Base-by-base conservation (phyloP, 1,140 invertebrate genomes). In the Aporrectodea caliginosa region DNA sequence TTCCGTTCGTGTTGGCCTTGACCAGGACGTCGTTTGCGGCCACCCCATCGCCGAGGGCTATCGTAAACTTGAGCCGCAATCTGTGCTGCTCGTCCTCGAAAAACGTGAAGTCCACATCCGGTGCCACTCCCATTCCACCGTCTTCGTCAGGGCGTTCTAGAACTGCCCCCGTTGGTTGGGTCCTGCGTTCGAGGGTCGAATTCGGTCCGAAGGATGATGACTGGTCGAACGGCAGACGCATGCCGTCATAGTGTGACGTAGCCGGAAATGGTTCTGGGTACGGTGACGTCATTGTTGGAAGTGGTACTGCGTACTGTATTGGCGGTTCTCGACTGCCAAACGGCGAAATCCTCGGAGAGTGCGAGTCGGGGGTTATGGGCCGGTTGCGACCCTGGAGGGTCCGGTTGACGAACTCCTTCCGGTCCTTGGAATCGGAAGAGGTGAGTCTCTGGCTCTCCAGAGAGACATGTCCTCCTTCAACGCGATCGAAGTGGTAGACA, bases 1-100 rank as follows among this genome's bases (percentile, higher is more conserved):
- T 79, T 1, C 78, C 78, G 68, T 27, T 43, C 33, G 74, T 16
- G 73, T 79, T 79, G 33, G 78, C 78, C 30, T 79, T 79, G 32
- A 79, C 78, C 12, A 79, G 74, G 29, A 79, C 71, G 35, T 79
- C 74, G 1, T 32, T 27, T 1, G 78, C 74, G 12, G 34, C 33
- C n/a, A 78, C 22, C 22, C 69, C 73, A 22, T 34, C 27, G 22
- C 78, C 78, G 12, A 79, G 73, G 29, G 34, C 16, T 16, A 79
- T 0, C 1, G 33, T 16, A 43, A 79, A 79, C 33, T 73, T 75
- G 14, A 79, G 29, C n/a, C 33, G 30, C 14, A 70, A 27, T 27
- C 35, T 27, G 22, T 43, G 43, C 16, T 22, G 29, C 22, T 68
- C 35, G 43, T 76, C 74, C 35, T 79, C 73, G n/a, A 76, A 35